phyloP scores from a whole-genome alignment of 2,797 vertebrate genomes.

The Xerus rutilus region DNA sequence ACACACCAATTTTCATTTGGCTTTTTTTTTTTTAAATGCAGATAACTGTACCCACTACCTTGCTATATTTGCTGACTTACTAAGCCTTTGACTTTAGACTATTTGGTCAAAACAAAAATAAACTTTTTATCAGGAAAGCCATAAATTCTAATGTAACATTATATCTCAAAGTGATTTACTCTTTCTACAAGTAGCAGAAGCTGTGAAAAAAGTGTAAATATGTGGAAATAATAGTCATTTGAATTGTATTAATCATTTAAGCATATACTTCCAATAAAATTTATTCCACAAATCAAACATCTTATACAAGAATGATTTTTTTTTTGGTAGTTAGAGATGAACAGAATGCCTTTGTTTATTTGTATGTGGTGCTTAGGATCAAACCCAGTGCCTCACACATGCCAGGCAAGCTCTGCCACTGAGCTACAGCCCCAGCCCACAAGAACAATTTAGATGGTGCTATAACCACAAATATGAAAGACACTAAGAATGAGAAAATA shows the following conservation, averaged over 20 bases:
- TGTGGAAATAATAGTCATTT: background rate
- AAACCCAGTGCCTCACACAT: too few relatives aligned
- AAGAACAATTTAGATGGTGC: background rate
- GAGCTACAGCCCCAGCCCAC: too few relatives aligned
- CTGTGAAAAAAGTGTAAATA: background rate
- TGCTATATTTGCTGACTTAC: background rate
- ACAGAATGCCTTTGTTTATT: too few relatives aligned
- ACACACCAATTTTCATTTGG: background rate
- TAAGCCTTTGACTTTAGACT: background rate
- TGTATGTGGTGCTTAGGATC: too few relatives aligned
- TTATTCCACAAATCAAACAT: constrained; percentile 24
- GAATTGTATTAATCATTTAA: background rate
- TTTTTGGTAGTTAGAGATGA: too few relatives aligned
- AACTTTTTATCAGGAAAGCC: background rate
- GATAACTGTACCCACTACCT: background rate
- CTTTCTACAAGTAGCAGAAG: background rate
- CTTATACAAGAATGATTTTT: background rate
- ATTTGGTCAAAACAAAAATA: constrained; percentile 43
- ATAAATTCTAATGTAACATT: constrained; percentile 20
- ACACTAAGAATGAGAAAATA: constrained; percentile 40
- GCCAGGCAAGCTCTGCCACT: too few relatives aligned
- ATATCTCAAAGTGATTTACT: background rate
- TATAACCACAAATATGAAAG: background rate
- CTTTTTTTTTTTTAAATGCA: background rate
- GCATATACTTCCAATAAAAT: background rate